Conservation (phyloP, 2,888 invertebrate genomes). For the Papilio gigon region DNA sequence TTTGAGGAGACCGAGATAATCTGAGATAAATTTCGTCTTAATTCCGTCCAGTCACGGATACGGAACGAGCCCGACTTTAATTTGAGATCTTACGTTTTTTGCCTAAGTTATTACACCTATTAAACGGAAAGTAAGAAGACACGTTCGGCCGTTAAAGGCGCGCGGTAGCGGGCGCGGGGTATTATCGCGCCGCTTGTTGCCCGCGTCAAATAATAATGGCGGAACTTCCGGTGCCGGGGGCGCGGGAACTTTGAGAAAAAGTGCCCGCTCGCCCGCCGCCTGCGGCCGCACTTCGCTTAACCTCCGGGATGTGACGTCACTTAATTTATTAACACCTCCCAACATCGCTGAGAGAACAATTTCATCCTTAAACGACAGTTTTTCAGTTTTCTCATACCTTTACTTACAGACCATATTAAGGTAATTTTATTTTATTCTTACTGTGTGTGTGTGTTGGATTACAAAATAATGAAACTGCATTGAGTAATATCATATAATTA, state of each 20-base stretch:
- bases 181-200: slow-evolving; percentile 83
- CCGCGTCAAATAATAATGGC: slow-evolving; percentile 84
- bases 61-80: slow-evolving; percentile 52
- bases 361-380: slow-evolving; percentile 69
- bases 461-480: no score
- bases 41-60: slow-evolving; percentile 39
- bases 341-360: slow-evolving; percentile 64
- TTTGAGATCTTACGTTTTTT: slow-evolving; percentile 70
- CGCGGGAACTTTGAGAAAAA: slow-evolving; percentile 80
- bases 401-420: slow-evolving; percentile 43
- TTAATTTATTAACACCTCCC: slow-evolving; percentile 82
- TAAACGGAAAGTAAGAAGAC: slow-evolving; percentile 79
- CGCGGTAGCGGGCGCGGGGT: slow-evolving; percentile 72
- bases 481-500: no score
- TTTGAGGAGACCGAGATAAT: slow-evolving; percentile 30
- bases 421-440: no score
- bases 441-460: no score
- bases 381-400: slow-evolving; percentile 64
- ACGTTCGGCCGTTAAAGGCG: slow-evolving; percentile 77
- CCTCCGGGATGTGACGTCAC: slow-evolving; percentile 78
- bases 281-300: slow-evolving; percentile 70
- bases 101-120: slow-evolving; percentile 80
- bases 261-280: slow-evolving; percentile 78
- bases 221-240: slow-evolving; percentile 83
- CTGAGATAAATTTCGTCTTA: slow-evolving; percentile 35